These are phyloP conservation scores for Gymnoscelis rufifasciata DNA, from an alignment of 2,888 invertebrate species.

Conservation along the genomic window DNA sequence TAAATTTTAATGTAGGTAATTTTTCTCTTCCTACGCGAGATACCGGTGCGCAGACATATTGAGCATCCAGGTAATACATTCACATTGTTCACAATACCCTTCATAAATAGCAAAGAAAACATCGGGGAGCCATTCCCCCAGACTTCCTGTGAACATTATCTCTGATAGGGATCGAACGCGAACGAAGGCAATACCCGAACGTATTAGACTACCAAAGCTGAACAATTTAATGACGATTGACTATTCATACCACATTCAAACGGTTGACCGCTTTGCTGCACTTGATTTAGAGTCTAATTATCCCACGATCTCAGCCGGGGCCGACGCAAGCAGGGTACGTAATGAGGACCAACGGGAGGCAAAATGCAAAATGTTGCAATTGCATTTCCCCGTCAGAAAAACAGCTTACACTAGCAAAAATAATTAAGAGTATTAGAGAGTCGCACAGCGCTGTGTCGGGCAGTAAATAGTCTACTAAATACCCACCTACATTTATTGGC, in stretches of 20 bases:
- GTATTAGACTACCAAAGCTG: conserved; percentile 75
- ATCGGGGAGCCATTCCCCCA: conserved; percentile 15
- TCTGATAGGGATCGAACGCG: conserved; percentile 25
- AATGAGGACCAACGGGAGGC: conserved; percentile 57
- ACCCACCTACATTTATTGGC: conserved; percentile 76
- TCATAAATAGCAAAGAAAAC: conserved; percentile 14
- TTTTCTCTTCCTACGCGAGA: too few relatives aligned
- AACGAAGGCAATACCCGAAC: conserved; percentile 42
- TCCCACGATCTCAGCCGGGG: conserved; percentile 71
- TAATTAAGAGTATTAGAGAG: conserved; percentile 77
- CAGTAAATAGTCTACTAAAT: conserved; percentile 75
- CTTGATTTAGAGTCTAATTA: conserved; percentile 77
- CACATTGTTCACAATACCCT: conserved; percentile 3
- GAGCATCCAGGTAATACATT: not conserved
- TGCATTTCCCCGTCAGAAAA: conserved; percentile 73
- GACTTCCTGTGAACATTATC: conserved; percentile 14
- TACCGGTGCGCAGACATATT: too few relatives aligned
- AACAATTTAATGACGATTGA: conserved; percentile 78
- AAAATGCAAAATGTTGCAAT: conserved; percentile 75
- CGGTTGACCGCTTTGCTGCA: conserved; percentile 73
- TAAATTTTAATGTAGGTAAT: too few relatives aligned
- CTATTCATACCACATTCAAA: conserved; percentile 75
- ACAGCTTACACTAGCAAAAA: conserved; percentile 77
- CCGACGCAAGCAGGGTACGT: conserved; percentile 63
- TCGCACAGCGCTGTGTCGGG: conserved; percentile 67